Base-by-base conservation (phyloP, 1,140 invertebrate genomes). In the Pseudomyrmex pallidus region DNA sequence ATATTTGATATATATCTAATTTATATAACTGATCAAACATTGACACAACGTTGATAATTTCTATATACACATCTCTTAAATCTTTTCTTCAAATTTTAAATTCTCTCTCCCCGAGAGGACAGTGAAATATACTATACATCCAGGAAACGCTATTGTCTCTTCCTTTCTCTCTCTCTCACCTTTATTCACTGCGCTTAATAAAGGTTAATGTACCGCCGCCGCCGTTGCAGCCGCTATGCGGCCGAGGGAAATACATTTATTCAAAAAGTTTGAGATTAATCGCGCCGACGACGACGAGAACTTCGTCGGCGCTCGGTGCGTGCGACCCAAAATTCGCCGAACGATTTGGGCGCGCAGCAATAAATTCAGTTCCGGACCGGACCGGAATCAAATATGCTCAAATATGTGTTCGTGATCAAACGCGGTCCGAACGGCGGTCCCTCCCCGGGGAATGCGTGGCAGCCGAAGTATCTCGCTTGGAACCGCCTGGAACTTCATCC, bases 401-500 rank as follows among this genome's bases (percentile, higher is more conserved):
- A 70, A 70, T 70, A 70, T 70, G 67, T 54, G 76, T n/a, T 46
- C 35, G 44, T 48, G 76, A 80, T 78, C 44, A 80, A 80, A 56
- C 64, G 17, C 52, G 44, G 54, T 54, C 57, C 66, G 17, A 35
- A 35, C 35, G 35, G 35, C 35, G 35, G 35, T 35, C 35, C 7
- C 3, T 59, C 52, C 54, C 10, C 20, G 44, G 66, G 66, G 66
- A 59, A 80, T 80, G 66, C 54, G 56, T 35, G 76, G 66, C 72
- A 80, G 66, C 20, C 54, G n/a, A 80, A 80, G 76, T 80, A 80
- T 80, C 76, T 80, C 76, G 52, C 4, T 7, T 17, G 64, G 17
- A 70, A 78, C 64, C 64, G 64, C 64, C 64, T 57, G 76, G 76
- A 80, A 80, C 76, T 80, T 80, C 2, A 61, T 70, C 54, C 76